Conservation (phyloP, 2,797 vertebrate genomes). For the Acomys russatus region DNA sequence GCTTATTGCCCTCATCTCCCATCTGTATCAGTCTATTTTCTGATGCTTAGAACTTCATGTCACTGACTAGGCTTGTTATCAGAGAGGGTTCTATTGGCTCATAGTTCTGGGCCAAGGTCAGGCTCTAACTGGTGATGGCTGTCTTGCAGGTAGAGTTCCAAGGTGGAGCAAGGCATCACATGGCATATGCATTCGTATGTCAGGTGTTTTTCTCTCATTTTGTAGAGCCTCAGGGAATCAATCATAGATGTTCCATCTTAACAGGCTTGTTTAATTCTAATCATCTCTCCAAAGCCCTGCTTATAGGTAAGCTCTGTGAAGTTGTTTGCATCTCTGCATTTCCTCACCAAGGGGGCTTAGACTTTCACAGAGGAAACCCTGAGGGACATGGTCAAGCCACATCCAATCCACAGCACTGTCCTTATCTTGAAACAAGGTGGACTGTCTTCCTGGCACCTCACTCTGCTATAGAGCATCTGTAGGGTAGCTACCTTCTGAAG, state of each 20-base stretch:
- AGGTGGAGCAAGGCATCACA: background rate
- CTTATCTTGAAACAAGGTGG: background rate
- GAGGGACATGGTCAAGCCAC: background rate
- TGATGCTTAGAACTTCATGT: background rate
- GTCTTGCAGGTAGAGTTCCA: background rate
- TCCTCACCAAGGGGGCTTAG: background rate
- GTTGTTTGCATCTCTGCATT: background rate
- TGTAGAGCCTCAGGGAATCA: background rate
- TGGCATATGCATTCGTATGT: background rate
- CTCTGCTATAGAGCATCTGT: background rate
- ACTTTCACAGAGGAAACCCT: background rate
- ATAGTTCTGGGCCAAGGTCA: background rate
- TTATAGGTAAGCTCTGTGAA: background rate
- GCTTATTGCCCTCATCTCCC: background rate
- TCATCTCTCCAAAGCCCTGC: background rate
- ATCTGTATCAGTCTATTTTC: background rate
- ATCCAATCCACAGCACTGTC: background rate
- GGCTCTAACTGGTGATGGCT: background rate
- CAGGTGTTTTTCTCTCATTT: background rate
- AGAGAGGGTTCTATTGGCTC: background rate
- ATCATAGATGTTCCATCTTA: background rate
- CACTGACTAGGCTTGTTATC: background rate
- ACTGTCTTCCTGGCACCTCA: rapidly evolving
- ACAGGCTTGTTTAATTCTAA: background rate
- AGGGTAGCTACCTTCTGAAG: background rate